Base-by-base conservation (phyloP, 2,888 invertebrate species). In the Oeneis ivallda region DNA sequence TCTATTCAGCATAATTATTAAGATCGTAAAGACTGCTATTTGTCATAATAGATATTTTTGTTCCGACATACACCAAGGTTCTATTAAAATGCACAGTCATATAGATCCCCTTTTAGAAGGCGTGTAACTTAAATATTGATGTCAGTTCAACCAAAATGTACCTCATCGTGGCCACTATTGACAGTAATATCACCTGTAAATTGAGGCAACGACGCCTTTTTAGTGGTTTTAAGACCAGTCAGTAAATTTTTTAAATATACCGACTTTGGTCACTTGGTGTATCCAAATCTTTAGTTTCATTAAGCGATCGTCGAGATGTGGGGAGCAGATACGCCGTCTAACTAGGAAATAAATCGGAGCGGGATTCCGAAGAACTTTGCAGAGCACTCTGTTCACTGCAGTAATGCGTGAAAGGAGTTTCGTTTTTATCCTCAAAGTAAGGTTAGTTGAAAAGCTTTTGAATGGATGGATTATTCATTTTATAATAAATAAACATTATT, bases 291-390 rank as follows among this genome's bases (percentile, higher is more conserved):
- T 13, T 41, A 91, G 87, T 89, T 90, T 90, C 90, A 90, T 91
- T 91, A 90, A 89, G 83, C 84, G 89, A 89, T 87, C 77, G 79
- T 73, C 75, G 78, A 81, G 89, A 88, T 87, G 86, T 79, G 81
- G 75, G 73, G 45, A 17, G 50, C 60, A 71, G 75, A 76, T 76
- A 70, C 70, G 70, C 60, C 65, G 70, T 72, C 68, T 69, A 71
- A 72, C 72, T 73, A 72, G 69, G 71, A 72, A 70, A 75, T 76
- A 76, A 75, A 76, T 75, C 74, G 72, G 70, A 62, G 68, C 64
- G 72, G 65, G 64, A 68, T 70, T 66, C 68, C 68, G 65, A 58
- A 64, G 67, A 77, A 76, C 71, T 85, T 74, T 75, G 75, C 73
- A 77, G 26, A 26, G 75, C 72, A 72, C 74, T 74, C 74, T 75